These are phyloP conservation scores for Malurus alboscapulatus DNA, from an alignment of 2,113 vertebrate species.

Conservation along the genomic window DNA sequence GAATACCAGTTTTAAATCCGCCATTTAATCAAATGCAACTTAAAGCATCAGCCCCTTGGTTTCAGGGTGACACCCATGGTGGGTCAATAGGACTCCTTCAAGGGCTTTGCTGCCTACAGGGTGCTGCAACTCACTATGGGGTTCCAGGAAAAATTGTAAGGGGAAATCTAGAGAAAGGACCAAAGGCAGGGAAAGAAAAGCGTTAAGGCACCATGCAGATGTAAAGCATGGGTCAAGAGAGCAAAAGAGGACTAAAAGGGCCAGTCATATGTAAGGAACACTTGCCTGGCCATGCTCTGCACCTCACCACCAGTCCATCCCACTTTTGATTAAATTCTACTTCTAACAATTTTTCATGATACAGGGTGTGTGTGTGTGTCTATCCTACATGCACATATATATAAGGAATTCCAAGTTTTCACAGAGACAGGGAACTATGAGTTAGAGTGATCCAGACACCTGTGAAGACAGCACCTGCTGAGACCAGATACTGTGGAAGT, in stretches of 20 bases:
- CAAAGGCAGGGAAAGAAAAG: not conserved
- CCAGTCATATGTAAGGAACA: not conserved
- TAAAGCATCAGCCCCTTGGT: not conserved
- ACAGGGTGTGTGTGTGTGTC: rapidly evolving
- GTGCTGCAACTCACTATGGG: not conserved
- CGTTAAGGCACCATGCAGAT: not conserved
- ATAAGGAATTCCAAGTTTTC: not conserved
- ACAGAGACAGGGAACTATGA: not conserved
- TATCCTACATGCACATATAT: rapidly evolving
- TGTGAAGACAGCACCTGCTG: not conserved
- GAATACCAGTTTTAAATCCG: not conserved
- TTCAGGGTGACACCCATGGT: not conserved
- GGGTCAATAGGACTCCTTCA: not conserved
- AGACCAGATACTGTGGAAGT: not conserved
- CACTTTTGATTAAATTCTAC: not conserved
- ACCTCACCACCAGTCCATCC: not conserved
- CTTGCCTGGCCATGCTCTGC: not conserved
- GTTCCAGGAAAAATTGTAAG: not conserved
- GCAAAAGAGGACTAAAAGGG: not conserved
- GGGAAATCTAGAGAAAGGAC: not conserved
- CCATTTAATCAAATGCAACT: not conserved
- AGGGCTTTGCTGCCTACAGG: not conserved
- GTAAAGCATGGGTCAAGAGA: not conserved
- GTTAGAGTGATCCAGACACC: not conserved
- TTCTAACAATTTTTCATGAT: not conserved